A percentile compares a stretch with the other conserved stretches of the same genome.
phyloP scores from a whole-genome alignment of 2,797 vertebrate genomes.

The Smutsia gigantea region DNA sequence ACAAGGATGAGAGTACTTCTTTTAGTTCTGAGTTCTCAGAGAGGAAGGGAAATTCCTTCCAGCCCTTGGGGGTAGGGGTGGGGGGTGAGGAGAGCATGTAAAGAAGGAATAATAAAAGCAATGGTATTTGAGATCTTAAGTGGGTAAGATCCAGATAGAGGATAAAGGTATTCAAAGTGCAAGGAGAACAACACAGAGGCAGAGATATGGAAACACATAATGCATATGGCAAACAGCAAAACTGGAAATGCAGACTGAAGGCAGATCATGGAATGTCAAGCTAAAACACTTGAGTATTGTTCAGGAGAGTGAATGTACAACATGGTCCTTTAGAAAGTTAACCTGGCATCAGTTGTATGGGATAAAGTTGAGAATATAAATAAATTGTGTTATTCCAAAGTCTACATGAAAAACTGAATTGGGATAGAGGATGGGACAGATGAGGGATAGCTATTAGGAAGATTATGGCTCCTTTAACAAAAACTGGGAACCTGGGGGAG shows the following conservation, averaged over 20 bases:
- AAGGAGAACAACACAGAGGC: neutral
- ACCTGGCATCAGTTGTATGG: neutral
- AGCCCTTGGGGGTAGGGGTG: neutral
- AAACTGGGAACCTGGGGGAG: neutral
- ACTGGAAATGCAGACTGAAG: neutral
- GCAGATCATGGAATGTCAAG: neutral
- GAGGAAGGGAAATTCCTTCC: neutral
- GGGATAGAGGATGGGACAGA: neutral
- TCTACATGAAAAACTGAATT: neutral
- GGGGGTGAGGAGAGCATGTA: neutral
- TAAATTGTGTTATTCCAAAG: neutral
- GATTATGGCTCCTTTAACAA: neutral
- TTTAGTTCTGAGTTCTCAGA: conserved; percentile 31
- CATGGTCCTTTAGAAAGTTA: neutral
- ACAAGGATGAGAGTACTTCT: neutral
- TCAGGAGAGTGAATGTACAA: neutral
- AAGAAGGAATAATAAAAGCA: neutral
- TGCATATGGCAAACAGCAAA: neutral
- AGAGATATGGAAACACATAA: neutral
- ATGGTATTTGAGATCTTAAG: neutral
- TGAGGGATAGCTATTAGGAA: neutral
- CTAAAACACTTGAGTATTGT: neutral
- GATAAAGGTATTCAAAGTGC: neutral
- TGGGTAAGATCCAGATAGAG: neutral
- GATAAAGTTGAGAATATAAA: neutral